Conservation (phyloP, 2,888 invertebrate genomes). For the Prenolepis imparis region DNA sequence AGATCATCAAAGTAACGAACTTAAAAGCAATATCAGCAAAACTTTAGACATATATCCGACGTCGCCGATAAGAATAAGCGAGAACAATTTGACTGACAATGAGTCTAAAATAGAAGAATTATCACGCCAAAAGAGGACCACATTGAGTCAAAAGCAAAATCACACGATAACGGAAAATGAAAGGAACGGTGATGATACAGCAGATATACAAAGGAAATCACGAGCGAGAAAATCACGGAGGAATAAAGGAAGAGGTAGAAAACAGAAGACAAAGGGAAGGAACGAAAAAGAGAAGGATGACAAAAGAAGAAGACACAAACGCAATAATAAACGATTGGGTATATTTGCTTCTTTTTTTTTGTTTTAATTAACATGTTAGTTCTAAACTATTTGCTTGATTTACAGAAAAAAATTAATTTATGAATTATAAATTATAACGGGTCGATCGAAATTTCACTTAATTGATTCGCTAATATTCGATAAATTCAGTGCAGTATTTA, state of each 20-base stretch:
- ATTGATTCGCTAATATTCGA: background rate
- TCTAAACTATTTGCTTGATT: background rate
- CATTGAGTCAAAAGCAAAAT: conserved; percentile 65
- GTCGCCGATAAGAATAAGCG: background rate
- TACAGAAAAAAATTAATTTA: background rate
- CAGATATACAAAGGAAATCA: conserved; percentile 71
- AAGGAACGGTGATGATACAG: conserved; percentile 57
- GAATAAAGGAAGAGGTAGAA: conserved; percentile 84
- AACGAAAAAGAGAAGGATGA: too few relatives aligned
- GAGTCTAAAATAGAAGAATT: conserved; percentile 10
- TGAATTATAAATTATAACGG: background rate
- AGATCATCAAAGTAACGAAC: background rate
- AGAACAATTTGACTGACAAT: background rate
- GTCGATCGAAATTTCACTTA: background rate
- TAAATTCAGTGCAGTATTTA: background rate
- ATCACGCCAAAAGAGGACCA: conserved; percentile 65
- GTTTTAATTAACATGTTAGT: conserved; percentile 59
- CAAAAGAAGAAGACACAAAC: conserved; percentile 82
- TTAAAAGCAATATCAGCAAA: background rate
- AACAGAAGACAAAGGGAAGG: conserved; percentile 59
- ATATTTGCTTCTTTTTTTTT: conserved; percentile 71
- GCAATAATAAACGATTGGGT: conserved; percentile 84
- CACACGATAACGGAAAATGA: conserved; percentile 54
- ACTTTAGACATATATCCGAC: background rate
- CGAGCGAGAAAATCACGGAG: conserved; percentile 78